A percentile compares a stretch with the other conserved stretches of the same genome.
These are phyloP conservation scores for Cephalotes varians DNA, from an alignment of 2,888 invertebrate species.

Conservation along the genomic window DNA sequence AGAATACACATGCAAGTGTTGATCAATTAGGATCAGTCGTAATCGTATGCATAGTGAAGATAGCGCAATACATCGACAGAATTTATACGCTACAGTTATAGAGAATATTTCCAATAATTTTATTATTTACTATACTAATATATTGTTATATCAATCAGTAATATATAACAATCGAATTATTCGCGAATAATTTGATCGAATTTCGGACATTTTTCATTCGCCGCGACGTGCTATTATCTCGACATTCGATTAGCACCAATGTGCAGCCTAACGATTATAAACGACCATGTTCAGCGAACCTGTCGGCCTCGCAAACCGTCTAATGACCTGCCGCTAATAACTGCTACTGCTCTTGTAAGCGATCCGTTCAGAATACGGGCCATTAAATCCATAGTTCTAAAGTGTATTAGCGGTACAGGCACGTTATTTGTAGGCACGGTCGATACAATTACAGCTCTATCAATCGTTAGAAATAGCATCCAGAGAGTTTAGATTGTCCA, in stretches of 20 bases:
- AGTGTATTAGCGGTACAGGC: conserved; percentile 70
- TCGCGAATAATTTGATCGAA: conserved; percentile 21
- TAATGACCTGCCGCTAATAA: conserved; percentile 75
- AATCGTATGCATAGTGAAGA: conserved; percentile 15
- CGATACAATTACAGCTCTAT: conserved; percentile 54
- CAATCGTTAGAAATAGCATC: conserved; percentile 49
- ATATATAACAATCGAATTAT: conserved; percentile 37
- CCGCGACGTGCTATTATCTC: conserved; percentile 64
- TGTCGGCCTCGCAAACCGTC: conserved; percentile 75
- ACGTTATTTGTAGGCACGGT: conserved; percentile 66
- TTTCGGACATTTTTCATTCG: conserved; percentile 47
- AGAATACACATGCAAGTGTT: conserved; percentile 17
- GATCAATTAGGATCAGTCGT: conserved; percentile 35
- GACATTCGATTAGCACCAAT: conserved; percentile 74
- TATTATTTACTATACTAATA: conserved; percentile 19
- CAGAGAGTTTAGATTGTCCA: conserved; percentile 44
- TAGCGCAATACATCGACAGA: not conserved
- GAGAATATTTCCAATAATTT: conserved; percentile 35
- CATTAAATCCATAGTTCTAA: conserved; percentile 72
- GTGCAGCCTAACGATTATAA: conserved; percentile 74
- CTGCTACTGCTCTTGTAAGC: conserved; percentile 75
- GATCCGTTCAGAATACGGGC: conserved; percentile 73
- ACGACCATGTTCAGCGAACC: conserved; percentile 74
- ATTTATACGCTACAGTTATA: not conserved
- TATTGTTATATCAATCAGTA: conserved; percentile 30